A percentile compares a stretch with the other conserved stretches of the same genome.
Evolutionary conservation across 2,797 vertebrate species (phyloP).

Genomic region (Sciaenops ocellatus): DNA sequence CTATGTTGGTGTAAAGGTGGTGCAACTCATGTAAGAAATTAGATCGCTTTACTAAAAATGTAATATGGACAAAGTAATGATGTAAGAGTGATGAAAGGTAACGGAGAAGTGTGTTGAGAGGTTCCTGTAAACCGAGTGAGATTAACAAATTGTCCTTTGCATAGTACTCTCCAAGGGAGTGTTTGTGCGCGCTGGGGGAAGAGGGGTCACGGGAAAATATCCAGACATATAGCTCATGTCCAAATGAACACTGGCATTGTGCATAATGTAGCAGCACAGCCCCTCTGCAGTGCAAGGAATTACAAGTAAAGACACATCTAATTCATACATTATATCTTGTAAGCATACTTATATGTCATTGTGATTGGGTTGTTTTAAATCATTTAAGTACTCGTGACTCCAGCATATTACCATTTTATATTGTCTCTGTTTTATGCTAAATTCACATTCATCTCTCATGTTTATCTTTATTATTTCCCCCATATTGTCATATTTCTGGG

Average conservation of each 20-base stretch:
- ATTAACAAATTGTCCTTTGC: slow-evolving; percentile 31
- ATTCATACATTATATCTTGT: neutral
- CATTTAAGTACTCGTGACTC: neutral
- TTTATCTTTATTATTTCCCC: neutral
- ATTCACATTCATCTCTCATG: neutral
- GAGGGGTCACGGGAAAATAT: slow-evolving; percentile 44
- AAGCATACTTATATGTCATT: too few species aligned
- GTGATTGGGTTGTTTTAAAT: slow-evolving; percentile 1
- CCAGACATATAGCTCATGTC: slow-evolving; percentile 33
- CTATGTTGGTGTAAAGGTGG: slow-evolving; percentile 11
- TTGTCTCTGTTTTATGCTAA: neutral
- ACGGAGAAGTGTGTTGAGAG: slow-evolving; percentile 14
- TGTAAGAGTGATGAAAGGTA: slow-evolving; percentile 42
- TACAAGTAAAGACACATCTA: neutral
- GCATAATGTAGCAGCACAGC: slow-evolving; percentile 18
- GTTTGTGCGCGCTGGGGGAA: neutral
- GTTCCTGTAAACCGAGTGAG: slow-evolving; percentile 19
- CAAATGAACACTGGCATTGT: slow-evolving; percentile 19
- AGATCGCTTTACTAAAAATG: slow-evolving; percentile 8
- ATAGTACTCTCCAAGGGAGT: slow-evolving; percentile 6
- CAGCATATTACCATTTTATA: neutral
- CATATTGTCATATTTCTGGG: slow-evolving; percentile 7
- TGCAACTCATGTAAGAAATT: slow-evolving; percentile 30
- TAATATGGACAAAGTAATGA: slow-evolving; percentile 19
- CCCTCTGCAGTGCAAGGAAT: slow-evolving; percentile 22